Percentiles rank a stretch among this genome's conserved stretches.
Conservation (phyloP, 2,888 invertebrate species). For the Lycia hirtaria region DNA sequence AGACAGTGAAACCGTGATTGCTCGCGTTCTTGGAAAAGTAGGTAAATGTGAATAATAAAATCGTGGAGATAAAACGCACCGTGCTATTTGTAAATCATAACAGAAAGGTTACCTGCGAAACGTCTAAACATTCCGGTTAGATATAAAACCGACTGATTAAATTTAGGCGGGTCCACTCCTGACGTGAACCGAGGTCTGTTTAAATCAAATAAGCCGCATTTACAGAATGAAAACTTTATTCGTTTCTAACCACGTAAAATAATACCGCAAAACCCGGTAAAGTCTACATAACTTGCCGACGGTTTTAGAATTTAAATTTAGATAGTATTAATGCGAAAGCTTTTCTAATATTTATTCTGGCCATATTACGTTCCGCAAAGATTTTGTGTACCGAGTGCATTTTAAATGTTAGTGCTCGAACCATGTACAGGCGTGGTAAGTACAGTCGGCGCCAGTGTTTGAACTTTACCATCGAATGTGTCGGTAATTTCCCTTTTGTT, state of each 20-base stretch:
- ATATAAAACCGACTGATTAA: slow-evolving; percentile 50
- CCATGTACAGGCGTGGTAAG: neutral
- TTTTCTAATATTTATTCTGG: slow-evolving; percentile 48
- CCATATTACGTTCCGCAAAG: slow-evolving; percentile 36
- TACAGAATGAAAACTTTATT: slow-evolving; percentile 62
- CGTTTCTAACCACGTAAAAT: slow-evolving; percentile 61
- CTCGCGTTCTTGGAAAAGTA: slow-evolving; percentile 7
- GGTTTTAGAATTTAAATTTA: slow-evolving; percentile 58
- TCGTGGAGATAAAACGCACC: slow-evolving; percentile 15
- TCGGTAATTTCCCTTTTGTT: no score
- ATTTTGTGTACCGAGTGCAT: slow-evolving; percentile 39
- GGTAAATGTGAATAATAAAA: slow-evolving; percentile 23
- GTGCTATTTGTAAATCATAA: slow-evolving; percentile 24
- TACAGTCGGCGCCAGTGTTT: neutral
- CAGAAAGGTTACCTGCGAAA: slow-evolving; percentile 34
- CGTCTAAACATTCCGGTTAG: slow-evolving; percentile 49
- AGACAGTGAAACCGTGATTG: neutral
- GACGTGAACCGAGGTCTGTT: slow-evolving; percentile 48
- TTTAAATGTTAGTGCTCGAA: slow-evolving; percentile 33
- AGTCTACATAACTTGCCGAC: slow-evolving; percentile 58
- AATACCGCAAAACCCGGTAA: slow-evolving; percentile 59
- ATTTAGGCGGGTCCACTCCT: slow-evolving; percentile 47
- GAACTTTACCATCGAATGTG: slow-evolving; percentile 5
- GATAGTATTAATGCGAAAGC: slow-evolving; percentile 51
- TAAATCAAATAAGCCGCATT: slow-evolving; percentile 66